Percentiles rank a stretch among this genome's conserved stretches.
Conservation (phyloP, 2,113 vertebrate species). For the Pithys albifrons region DNA sequence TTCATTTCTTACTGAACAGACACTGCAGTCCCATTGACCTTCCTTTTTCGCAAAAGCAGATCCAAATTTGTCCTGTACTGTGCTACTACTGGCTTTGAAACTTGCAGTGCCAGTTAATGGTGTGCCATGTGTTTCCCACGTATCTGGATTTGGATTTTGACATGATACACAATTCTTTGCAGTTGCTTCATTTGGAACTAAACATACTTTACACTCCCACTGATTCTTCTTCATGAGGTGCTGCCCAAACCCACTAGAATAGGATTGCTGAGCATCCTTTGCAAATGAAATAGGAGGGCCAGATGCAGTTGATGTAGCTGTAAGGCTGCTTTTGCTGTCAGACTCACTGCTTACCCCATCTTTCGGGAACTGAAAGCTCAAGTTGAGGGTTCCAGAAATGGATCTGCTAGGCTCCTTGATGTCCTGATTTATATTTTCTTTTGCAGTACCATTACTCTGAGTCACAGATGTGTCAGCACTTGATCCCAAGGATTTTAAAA, state of each 20-base stretch:
- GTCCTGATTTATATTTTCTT: slow-evolving; percentile 49
- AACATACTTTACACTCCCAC: slow-evolving; percentile 85
- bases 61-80: slow-evolving; percentile 55
- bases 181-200: slow-evolving; percentile 76
- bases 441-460: slow-evolving; percentile 37
- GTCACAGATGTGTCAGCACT: not conserved
- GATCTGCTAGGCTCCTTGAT: slow-evolving; percentile 57
- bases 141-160: slow-evolving; percentile 59
- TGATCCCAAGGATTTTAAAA: slow-evolving; percentile 67
- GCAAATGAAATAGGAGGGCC: slow-evolving; percentile 71
- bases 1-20: slow-evolving; percentile 80
- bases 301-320: not conserved
- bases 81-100: slow-evolving; percentile 42
- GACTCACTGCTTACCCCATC: slow-evolving; percentile 71
- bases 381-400: slow-evolving; percentile 43
- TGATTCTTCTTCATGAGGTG: slow-evolving; percentile 79
- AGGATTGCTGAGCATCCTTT: slow-evolving; percentile 64
- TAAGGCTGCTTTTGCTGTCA: slow-evolving; percentile 36
- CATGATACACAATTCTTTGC: slow-evolving; percentile 79
- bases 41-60: slow-evolving; percentile 79
- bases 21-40: slow-evolving; percentile 84
- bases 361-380: slow-evolving; percentile 80
- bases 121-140: not conserved
- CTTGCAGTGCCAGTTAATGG: slow-evolving; percentile 6
- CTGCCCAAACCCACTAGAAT: slow-evolving; percentile 64